Percentiles rank a stretch among this genome's conserved stretches.
Evolutionary conservation across 2,113 vertebrate genomes (phyloP).

Genomic region (Anhinga anhinga): DNA sequence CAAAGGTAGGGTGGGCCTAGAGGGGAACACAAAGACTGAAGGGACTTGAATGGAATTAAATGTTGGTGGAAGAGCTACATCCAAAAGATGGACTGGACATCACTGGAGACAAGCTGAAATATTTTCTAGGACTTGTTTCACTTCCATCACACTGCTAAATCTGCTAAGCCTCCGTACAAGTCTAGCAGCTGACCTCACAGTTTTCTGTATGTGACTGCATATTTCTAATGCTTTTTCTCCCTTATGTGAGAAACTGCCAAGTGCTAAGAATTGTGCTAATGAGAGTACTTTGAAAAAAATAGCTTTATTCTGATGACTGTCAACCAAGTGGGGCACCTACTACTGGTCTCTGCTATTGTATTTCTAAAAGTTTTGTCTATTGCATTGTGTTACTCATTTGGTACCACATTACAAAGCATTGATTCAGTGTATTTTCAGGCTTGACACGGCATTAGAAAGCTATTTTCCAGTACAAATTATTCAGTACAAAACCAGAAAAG

Average conservation of each 20-base stretch:
- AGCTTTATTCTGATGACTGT: not conserved
- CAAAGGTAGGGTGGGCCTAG: not conserved
- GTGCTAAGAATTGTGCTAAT: not conserved
- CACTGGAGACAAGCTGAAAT: not conserved
- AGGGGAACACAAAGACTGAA: not conserved
- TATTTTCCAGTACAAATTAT: constrained; percentile 3
- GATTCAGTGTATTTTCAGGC: constrained; percentile 43
- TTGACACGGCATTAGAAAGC: not conserved
- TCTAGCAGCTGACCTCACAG: not conserved
- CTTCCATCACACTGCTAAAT: not conserved
- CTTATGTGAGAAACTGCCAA: not conserved
- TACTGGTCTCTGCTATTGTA: not conserved
- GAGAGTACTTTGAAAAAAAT: not conserved
- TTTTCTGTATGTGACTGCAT: not conserved
- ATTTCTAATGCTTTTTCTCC: not conserved
- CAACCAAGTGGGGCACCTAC: not conserved
- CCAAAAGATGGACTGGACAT: not conserved
- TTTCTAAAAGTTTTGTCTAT: not conserved
- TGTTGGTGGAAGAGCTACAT: not conserved
- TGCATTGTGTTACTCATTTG: not conserved
- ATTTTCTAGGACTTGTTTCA: not conserved
- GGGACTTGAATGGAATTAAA: not conserved
- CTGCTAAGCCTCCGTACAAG: not conserved
- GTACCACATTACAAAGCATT: constrained; percentile 3
- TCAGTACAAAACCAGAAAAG: not conserved